A percentile compares a stretch with the other conserved stretches of the same genome.
Evolutionary conservation across 2,888 invertebrate species (phyloP).

Genomic region (Sinodicranocentrus sp.): DNA sequence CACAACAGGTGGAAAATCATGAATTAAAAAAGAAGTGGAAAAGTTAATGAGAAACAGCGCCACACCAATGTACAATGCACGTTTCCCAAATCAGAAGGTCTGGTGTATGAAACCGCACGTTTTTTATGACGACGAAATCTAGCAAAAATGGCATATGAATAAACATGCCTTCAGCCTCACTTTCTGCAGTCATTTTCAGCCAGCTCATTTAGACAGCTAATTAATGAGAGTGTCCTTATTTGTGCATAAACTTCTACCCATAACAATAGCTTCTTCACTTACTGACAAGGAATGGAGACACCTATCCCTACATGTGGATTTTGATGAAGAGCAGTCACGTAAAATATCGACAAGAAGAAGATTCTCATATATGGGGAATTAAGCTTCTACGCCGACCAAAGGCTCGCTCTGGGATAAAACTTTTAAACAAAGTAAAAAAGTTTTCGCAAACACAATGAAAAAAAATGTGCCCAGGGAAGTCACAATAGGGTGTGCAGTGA

Average conservation of each 20-base stretch:
- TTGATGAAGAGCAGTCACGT: no score
- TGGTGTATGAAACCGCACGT: background rate
- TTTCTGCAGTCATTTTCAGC: conserved; percentile 26
- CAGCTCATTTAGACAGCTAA: conserved; percentile 56
- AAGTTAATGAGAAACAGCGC: conserved; percentile 46
- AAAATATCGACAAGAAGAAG: no score
- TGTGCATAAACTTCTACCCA: conserved; percentile 55
- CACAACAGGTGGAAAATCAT: background rate
- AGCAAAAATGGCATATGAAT: background rate
- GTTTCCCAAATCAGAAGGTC: background rate
- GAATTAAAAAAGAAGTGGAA: conserved; percentile 1
- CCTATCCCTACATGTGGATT: no score
- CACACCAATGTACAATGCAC: conserved; percentile 5
- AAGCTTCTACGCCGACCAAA: no score
- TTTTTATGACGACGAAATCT: background rate
- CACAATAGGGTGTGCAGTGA: conserved; percentile 12
- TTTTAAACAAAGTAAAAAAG: no score
- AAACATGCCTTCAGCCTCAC: conserved; percentile 16
- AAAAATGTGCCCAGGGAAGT: no score
- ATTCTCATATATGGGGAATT: no score
- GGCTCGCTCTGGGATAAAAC: no score
- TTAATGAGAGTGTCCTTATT: conserved; percentile 68
- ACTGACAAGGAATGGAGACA: no score
- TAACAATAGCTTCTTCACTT: conserved; percentile 46
- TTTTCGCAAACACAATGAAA: no score